A percentile compares a stretch with the other conserved stretches of the same genome.
These are phyloP conservation scores for Bemisia tabaci DNA, from an alignment of 1,140 invertebrate species.

Conservation along the genomic window DNA sequence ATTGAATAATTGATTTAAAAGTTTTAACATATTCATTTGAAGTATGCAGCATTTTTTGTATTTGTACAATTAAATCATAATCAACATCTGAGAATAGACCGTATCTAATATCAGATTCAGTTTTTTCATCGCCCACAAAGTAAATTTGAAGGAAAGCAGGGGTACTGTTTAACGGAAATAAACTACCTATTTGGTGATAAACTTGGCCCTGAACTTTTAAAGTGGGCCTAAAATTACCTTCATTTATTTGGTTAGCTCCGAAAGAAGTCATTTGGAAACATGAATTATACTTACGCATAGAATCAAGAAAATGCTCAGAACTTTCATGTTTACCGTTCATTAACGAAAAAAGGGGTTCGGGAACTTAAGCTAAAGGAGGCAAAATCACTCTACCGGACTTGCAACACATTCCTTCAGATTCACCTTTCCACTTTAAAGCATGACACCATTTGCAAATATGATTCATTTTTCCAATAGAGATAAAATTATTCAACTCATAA, in stretches of 20 bases:
- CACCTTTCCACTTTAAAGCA: slow-evolving; percentile 28
- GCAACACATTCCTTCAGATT: slow-evolving; percentile 26
- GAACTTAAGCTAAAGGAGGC: slow-evolving; percentile 11
- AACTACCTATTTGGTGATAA: slow-evolving; percentile 31
- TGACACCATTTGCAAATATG: slow-evolving; percentile 22
- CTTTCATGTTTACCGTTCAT: slow-evolving; percentile 12
- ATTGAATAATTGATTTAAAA: slow-evolving; percentile 24
- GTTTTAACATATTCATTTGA: slow-evolving; percentile 20
- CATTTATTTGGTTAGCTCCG: slow-evolving; percentile 24
- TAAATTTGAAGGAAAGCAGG: slow-evolving; percentile 31
- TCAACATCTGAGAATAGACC: slow-evolving; percentile 1
- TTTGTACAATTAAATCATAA: slow-evolving; percentile 11
- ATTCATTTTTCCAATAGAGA: slow-evolving; percentile 23
- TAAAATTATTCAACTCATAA: slow-evolving; percentile 9
- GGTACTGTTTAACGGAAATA: slow-evolving; percentile 25
- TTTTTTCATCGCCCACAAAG: slow-evolving; percentile 26
- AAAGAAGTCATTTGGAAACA: slow-evolving; percentile 32
- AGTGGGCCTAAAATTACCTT: slow-evolving; percentile 27
- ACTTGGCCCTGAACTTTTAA: slow-evolving; percentile 36
- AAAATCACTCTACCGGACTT: slow-evolving; percentile 18
- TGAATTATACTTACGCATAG: slow-evolving; percentile 28
- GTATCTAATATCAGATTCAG: slow-evolving; percentile 14
- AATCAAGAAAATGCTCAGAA: slow-evolving; percentile 30
- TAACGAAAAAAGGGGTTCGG: slow-evolving; percentile 16
- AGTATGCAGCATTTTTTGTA: slow-evolving; percentile 21